Evolutionary conservation across 2,797 vertebrate genomes (phyloP), one percentile per base, ranked within the genome.

Genomic region (Channa striata): DNA sequence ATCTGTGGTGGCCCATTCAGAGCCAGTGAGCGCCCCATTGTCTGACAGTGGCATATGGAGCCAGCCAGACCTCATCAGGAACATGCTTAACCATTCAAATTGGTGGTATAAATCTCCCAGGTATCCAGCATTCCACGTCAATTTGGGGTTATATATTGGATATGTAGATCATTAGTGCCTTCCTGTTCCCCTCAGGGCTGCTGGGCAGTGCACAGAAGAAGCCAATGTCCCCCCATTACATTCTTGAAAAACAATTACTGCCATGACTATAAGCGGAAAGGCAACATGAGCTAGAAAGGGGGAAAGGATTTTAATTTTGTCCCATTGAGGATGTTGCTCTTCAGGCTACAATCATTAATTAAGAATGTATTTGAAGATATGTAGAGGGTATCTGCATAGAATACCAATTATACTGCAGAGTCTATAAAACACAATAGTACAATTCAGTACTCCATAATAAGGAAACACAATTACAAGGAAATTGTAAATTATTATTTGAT

Each of bases 101-200:
- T 84, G 76, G 73, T 69, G 72, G 81, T 77, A 90, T 93, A 89
- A 91, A 91, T 93, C 87, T 90, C 88, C 68, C 72, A 88, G 87
- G 87, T 90, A 87, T 68, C 80, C 60, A 16, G 77, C 81, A 78
- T 87, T 89, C 75, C 65, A 82, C 20, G 85, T 90, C 89, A 91
- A 89, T 91, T 91, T 89, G 81, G 60, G 76, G 73, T 90, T 92
- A 88, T 91, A 89, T 91, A 30, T 30, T 30, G 25, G 25, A 30
- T 30, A 92, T 92, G 87, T 85, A 84, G 78, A 86, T 91, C 87
- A 93, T 92, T 92, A 93, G 83, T 68, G 81, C 67, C 58, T 81
- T 60, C 83, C 68, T 81, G 66, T 73, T 86, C 77, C 84, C 83
- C 65, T 72, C 71, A 59, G 74, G 89, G 79, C 72, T 78, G 54